phyloP scores from a whole-genome alignment of 1,140 invertebrate species.

The Linepithema humile region DNA sequence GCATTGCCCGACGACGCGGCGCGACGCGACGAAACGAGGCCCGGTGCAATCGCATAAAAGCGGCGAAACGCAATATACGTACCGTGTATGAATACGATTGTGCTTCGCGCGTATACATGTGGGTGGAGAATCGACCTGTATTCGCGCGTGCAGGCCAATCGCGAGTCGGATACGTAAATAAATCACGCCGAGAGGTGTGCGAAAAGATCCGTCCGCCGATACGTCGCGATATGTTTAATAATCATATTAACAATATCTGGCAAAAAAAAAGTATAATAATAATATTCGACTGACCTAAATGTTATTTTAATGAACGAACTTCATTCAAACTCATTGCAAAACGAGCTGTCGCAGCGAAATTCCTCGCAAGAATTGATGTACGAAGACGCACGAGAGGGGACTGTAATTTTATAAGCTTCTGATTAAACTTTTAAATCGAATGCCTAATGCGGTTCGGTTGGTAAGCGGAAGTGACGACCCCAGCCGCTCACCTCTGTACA shows the following conservation, averaged over 20 bases:
- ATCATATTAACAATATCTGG: not conserved
- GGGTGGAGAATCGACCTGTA: conserved; percentile 35
- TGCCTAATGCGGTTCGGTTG: conserved; percentile 80
- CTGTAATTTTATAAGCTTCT: conserved; percentile 82
- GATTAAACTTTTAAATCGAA: conserved; percentile 85
- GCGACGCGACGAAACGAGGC: conserved; percentile 25
- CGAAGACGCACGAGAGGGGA: conserved; percentile 50
- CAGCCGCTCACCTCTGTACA: conserved; percentile 84
- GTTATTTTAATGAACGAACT: not conserved
- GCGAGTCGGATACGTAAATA: not conserved
- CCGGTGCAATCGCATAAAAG: conserved; percentile 6
- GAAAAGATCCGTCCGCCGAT: not conserved
- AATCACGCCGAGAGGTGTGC: not conserved
- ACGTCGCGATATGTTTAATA: not conserved
- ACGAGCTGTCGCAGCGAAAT: not conserved
- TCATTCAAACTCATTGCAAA: not conserved
- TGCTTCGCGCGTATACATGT: not conserved
- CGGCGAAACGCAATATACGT: not conserved
- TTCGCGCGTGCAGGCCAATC: conserved; percentile 25
- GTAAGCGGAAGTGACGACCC: conserved; percentile 84
- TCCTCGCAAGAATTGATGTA: not conserved
- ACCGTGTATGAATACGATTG: too few relatives aligned
- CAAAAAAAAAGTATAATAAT: too few relatives aligned
- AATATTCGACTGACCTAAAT: not conserved
- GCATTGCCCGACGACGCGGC: conserved; percentile 62